Evolutionary conservation across 2,888 invertebrate species (phyloP).

Genomic region (Ariolimax columbianus): DNA sequence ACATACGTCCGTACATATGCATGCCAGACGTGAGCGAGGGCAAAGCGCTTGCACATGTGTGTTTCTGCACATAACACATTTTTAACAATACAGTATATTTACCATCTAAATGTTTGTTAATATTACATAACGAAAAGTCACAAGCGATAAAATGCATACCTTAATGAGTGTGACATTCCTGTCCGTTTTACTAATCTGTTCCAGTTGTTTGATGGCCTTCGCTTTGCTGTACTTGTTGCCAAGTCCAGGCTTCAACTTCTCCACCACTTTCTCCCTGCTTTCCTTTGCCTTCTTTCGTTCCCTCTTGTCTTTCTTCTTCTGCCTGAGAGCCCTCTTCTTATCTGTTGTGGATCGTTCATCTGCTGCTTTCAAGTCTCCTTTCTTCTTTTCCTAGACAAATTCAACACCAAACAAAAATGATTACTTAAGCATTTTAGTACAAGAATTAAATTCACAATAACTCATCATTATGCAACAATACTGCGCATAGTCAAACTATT

Average conservation of each 20-base stretch:
- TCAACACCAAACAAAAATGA: background rate
- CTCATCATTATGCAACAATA: background rate
- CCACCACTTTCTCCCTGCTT: conserved; percentile 81
- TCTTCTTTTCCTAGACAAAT: conserved; percentile 70
- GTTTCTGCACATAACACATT: no score
- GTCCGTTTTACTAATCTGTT: conserved; percentile 81
- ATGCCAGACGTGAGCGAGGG: no score
- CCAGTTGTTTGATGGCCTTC: conserved; percentile 83
- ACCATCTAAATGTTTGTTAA: no score
- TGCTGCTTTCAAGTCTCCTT: conserved; percentile 83
- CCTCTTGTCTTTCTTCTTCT: conserved; percentile 71
- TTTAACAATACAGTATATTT: no score
- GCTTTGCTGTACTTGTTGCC: conserved; percentile 82
- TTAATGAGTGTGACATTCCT: conserved; percentile 79
- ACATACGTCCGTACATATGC: no score
- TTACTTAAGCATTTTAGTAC: background rate
- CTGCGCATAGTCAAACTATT: no score
- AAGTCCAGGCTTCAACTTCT: conserved; percentile 80
- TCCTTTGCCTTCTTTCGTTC: conserved; percentile 90
- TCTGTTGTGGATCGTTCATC: conserved; percentile 91
- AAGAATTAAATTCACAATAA: background rate
- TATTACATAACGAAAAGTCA: no score
- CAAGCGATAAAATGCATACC: conserved; percentile 77
- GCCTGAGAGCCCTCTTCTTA: conserved; percentile 90
- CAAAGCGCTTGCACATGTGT: no score